Percentiles rank a stretch among this genome's conserved stretches.
Evolutionary conservation across 1,140 invertebrate genomes (phyloP).

Genomic region (Drosophila leontia): DNA sequence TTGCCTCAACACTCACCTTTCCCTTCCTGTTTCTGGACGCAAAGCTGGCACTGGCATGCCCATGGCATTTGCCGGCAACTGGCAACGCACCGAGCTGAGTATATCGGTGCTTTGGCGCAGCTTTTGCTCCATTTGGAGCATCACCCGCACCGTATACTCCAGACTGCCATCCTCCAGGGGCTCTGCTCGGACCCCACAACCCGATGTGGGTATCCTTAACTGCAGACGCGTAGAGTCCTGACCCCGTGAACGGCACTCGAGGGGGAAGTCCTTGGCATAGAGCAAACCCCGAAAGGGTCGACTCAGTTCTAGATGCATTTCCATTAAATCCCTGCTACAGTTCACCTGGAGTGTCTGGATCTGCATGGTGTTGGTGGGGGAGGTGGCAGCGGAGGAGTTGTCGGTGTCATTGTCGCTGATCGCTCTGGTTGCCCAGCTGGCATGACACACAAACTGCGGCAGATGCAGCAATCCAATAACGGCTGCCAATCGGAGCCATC

Average conservation of each 20-base stretch:
- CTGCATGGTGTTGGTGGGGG: constrained; percentile 43
- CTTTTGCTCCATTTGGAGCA: constrained; percentile 90
- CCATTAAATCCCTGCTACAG: constrained; percentile 87
- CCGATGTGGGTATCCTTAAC: constrained; percentile 88
- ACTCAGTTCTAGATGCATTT: constrained; percentile 86
- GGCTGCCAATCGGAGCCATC: constrained; percentile 24
- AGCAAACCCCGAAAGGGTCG: constrained; percentile 89
- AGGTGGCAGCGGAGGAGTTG: not conserved
- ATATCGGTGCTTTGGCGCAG: constrained; percentile 90
- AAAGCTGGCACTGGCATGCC: constrained; percentile 64
- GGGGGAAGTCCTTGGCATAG: constrained; percentile 89
- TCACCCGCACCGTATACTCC: constrained; percentile 88
- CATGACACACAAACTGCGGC: constrained; percentile 76
- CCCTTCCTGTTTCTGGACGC: constrained; percentile 34
- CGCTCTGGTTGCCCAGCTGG: constrained; percentile 77
- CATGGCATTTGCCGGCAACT: constrained; percentile 79
- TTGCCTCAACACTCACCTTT: constrained; percentile 39
- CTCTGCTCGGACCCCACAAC: constrained; percentile 88
- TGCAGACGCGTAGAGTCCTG: constrained; percentile 85
- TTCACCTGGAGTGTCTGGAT: constrained; percentile 71
- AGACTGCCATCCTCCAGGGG: constrained; percentile 85
- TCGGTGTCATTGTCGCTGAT: not conserved
- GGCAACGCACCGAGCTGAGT: constrained; percentile 87
- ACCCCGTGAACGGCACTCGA: constrained; percentile 87
- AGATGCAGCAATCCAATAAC: constrained; percentile 69